Conservation (phyloP, 2,113 vertebrate genomes). For the Lampris incognitus region DNA sequence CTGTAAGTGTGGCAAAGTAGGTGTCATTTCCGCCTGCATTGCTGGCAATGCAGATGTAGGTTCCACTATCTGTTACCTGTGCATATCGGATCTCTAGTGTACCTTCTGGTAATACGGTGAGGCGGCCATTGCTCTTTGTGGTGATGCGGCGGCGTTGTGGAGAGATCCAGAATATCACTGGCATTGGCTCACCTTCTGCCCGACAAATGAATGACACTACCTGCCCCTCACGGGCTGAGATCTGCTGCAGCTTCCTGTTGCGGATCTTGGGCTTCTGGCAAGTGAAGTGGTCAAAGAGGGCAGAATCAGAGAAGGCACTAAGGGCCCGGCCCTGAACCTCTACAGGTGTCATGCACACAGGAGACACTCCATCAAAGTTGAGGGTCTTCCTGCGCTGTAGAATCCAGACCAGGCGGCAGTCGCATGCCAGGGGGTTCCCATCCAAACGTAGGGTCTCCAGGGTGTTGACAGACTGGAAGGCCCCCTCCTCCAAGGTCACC, state of each 20-base stretch:
- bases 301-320: conserved; percentile 89
- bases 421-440: conserved; percentile 93
- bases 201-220: conserved; percentile 90
- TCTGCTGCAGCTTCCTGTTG: conserved; percentile 91
- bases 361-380: conserved; percentile 90
- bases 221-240: conserved; percentile 88
- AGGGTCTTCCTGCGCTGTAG: conserved; percentile 94
- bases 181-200: conserved; percentile 92
- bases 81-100: conserved; percentile 91
- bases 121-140: conserved; percentile 84
- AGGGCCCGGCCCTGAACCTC: conserved; percentile 91
- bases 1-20: conserved; percentile 93
- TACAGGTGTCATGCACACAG: conserved; percentile 87
- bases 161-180: conserved; percentile 93
- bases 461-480: conserved; percentile 94
- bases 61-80: conserved; percentile 92
- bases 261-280: conserved; percentile 95
- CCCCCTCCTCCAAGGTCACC: conserved; percentile 90
- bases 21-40: conserved; percentile 97
- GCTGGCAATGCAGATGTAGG: conserved; percentile 98
- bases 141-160: conserved; percentile 92
- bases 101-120: conserved; percentile 88
- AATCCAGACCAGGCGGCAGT: conserved; percentile 97
- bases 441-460: conserved; percentile 93
- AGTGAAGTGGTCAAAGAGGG: conserved; percentile 95